Evolutionary conservation across 2,113 vertebrate genomes (phyloP).

Genomic region (Scopus umbretta): DNA sequence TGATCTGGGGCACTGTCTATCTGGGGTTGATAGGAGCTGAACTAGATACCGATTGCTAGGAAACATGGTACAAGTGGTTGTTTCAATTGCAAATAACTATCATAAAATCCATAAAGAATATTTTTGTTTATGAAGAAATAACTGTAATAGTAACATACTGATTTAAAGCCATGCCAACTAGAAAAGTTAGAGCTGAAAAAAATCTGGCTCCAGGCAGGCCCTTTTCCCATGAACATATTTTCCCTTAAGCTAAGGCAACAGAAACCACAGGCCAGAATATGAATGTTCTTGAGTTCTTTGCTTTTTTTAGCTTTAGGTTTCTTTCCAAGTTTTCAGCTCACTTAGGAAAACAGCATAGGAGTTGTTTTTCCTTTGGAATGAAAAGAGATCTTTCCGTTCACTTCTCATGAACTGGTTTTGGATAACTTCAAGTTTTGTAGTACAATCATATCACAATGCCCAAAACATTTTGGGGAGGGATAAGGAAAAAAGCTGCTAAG

Average conservation of each 20-base stretch:
- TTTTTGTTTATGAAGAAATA: conserved; percentile 14
- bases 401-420: conserved; percentile 11
- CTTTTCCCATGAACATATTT: conserved; percentile 54
- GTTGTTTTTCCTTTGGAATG: conserved; percentile 37
- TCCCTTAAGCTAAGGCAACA: conserved; percentile 37
- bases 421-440: conserved; percentile 1
- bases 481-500: not conserved
- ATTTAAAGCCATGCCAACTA: not conserved
- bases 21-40: not conserved
- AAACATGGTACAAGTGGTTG: not conserved
- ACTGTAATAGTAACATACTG: not conserved
- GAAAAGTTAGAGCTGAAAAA: conserved; percentile 16
- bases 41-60: not conserved
- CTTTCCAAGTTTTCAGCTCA: conserved; percentile 27
- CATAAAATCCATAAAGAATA: not conserved
- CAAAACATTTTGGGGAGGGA: not conserved
- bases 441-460: not conserved
- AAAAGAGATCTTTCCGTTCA: not conserved
- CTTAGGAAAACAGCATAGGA: conserved; percentile 14
- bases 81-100: conserved; percentile 4
- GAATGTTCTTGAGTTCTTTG: conserved; percentile 41
- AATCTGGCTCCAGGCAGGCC: conserved; percentile 3
- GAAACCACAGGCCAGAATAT: conserved; percentile 44
- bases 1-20: not conserved
- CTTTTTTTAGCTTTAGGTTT: conserved; percentile 52